Conservation (phyloP, 2,113 vertebrate species). For the Pluvianellus socialis region DNA sequence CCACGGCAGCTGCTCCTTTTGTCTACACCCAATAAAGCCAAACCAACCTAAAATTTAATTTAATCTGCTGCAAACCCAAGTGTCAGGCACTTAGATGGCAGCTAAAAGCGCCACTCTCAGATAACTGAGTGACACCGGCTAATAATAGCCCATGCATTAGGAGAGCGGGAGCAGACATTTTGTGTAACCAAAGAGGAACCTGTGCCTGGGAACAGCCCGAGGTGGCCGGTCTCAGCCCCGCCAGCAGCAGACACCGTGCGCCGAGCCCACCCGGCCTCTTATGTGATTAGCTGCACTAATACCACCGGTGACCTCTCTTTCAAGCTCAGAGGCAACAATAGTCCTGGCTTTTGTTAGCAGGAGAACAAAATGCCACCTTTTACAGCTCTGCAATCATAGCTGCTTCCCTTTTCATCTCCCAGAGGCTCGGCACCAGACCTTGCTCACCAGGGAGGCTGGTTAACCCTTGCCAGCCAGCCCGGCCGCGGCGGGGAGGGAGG, state of each 20-base stretch:
- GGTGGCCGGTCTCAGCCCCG: conserved; percentile 56
- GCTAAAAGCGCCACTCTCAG: conserved; percentile 88
- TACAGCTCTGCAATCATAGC: conserved; percentile 8
- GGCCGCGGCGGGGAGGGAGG: fast-evolving
- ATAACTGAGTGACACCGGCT: conserved; percentile 86
- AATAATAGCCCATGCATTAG: conserved; percentile 82
- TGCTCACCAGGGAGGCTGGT: neutral
- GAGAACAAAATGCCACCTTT: conserved; percentile 58
- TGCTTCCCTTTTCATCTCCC: conserved; percentile 29
- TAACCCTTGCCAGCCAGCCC: neutral
- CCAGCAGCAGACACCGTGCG: neutral
- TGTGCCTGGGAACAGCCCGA: conserved; percentile 68
- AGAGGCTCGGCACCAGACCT: neutral
- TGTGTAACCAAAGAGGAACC: conserved; percentile 81
- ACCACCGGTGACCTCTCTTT: conserved; percentile 61
- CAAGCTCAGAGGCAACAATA: conserved; percentile 4
- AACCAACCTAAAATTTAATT: conserved; percentile 93
- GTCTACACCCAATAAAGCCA: conserved; percentile 82
- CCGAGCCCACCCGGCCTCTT: conserved; percentile 65
- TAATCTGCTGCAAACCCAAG: conserved; percentile 88
- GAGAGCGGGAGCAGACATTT: conserved; percentile 78
- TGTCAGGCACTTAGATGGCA: conserved; percentile 85
- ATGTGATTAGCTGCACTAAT: conserved; percentile 74
- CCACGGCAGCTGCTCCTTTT: conserved; percentile 88
- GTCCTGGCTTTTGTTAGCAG: conserved; percentile 47